phyloP scores from a whole-genome alignment of 1,140 invertebrate genomes.

The Ceratina japonica region DNA sequence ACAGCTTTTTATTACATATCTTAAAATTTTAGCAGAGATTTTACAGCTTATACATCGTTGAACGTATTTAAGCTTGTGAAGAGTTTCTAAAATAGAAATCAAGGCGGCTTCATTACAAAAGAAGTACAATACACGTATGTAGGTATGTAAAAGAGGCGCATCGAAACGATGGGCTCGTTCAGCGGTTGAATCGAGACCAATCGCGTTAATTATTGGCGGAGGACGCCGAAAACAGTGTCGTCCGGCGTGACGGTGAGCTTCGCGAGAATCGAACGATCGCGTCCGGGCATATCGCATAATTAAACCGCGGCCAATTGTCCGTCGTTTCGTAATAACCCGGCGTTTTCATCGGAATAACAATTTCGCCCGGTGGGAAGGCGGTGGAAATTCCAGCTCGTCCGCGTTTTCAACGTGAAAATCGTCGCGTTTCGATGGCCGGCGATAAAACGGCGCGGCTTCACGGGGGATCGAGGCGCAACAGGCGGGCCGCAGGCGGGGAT shows the following conservation, averaged over 20 bases:
- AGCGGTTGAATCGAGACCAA: not conserved
- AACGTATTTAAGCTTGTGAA: too few species aligned
- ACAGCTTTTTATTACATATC: too few species aligned
- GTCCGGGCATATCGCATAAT: not conserved
- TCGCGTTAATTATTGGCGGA: not conserved
- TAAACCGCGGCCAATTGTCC: slow-evolving; percentile 14
- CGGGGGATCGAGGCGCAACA: not conserved
- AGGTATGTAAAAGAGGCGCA: too few species aligned
- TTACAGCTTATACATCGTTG: too few species aligned
- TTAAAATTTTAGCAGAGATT: too few species aligned
- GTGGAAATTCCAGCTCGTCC: not conserved
- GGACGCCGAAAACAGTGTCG: not conserved
- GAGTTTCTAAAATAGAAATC: too few species aligned
- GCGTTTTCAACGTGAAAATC: not conserved
- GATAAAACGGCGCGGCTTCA: not conserved
- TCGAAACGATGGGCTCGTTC: not conserved
- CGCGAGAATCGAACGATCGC: not conserved
- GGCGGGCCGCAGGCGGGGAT: too few species aligned
- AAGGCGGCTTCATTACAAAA: not conserved
- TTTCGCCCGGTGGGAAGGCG: not conserved
- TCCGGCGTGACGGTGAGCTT: not conserved
- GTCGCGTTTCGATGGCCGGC: not conserved
- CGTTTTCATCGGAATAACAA: slow-evolving; percentile 22
- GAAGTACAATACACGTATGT: not conserved
- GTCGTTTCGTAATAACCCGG: slow-evolving; percentile 1